These are phyloP conservation scores for Procambarus virginalis DNA, from an alignment of 1,140 invertebrate species.

Conservation along the genomic window DNA sequence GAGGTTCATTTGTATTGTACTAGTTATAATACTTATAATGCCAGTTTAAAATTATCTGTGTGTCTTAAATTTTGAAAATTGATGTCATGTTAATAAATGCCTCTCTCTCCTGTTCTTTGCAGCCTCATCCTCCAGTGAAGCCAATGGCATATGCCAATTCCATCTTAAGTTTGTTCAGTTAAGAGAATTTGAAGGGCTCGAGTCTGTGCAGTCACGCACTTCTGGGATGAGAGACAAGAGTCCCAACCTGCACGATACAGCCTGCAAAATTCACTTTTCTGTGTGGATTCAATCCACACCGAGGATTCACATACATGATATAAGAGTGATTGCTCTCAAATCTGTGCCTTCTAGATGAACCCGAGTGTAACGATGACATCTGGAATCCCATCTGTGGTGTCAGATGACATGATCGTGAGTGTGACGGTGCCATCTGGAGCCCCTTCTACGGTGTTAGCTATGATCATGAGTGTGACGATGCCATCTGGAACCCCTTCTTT, in stretches of 20 bases:
- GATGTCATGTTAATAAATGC: not conserved
- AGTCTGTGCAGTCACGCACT: not conserved
- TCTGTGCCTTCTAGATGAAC: not conserved
- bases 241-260: not conserved
- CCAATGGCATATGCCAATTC: slow-evolving; percentile 96
- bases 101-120: slow-evolving; percentile 76
- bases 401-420: too few species aligned
- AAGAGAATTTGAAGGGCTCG: not conserved
- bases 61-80: not conserved
- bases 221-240: not conserved
- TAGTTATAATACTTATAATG: slow-evolving; percentile 37
- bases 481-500: too few species aligned
- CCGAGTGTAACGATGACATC: not conserved
- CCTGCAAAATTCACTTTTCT: slow-evolving; percentile 1
- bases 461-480: too few species aligned
- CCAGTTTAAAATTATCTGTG: slow-evolving; percentile 16
- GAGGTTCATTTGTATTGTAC: too few species aligned
- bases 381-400: too few species aligned
- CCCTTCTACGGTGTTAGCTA: too few species aligned
- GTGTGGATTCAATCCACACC: not conserved
- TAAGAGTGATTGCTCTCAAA: not conserved
- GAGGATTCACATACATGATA: not conserved
- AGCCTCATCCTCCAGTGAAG: slow-evolving; percentile 96
- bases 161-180: slow-evolving; percentile 80
- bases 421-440: too few species aligned